These are phyloP conservation scores for Parasteatoda lunata DNA, from an alignment of 2,888 invertebrate genomes.

Conservation along the genomic window DNA sequence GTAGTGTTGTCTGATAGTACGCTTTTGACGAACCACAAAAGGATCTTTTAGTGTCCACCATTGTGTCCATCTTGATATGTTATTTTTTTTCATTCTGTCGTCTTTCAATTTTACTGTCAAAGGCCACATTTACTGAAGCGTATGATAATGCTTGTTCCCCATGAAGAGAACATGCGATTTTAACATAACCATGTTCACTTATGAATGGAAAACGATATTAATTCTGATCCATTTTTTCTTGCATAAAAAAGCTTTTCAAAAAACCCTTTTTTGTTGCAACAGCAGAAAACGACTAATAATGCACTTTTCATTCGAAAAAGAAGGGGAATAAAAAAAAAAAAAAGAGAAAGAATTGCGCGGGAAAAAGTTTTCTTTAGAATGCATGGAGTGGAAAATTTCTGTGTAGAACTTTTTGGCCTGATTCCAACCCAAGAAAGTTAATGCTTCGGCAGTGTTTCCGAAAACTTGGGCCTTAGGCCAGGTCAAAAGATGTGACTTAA, in stretches of 20 bases:
- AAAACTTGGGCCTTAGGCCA: slow-evolving; percentile 32
- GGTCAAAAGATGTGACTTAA: slow-evolving; percentile 34
- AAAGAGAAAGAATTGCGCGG: slow-evolving; percentile 18
- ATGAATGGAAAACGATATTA: slow-evolving; percentile 23
- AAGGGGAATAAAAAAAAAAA: background rate
- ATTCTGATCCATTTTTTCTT: slow-evolving; percentile 6
- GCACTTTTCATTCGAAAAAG: slow-evolving; percentile 1
- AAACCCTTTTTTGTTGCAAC: background rate
- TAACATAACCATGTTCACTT: slow-evolving; percentile 13
- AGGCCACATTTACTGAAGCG: slow-evolving; percentile 9
- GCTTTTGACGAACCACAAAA: background rate
- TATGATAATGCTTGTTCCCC: slow-evolving; percentile 15
- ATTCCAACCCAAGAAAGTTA: slow-evolving; percentile 16
- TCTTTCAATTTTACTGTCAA: background rate
- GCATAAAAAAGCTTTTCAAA: background rate
- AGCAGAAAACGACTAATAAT: slow-evolving; percentile 13
- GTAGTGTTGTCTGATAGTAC: no score
- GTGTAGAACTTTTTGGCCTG: slow-evolving; percentile 8
- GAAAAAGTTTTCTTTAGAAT: slow-evolving; percentile 23
- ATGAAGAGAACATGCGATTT: slow-evolving; percentile 1
- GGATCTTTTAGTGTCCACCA: background rate
- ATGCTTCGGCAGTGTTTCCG: slow-evolving; percentile 15
- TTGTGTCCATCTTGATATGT: background rate
- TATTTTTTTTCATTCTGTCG: background rate
- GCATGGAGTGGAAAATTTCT: slow-evolving; percentile 20